Base-by-base conservation (phyloP, 2,888 invertebrate genomes). In the Eremobia ochroleuca region DNA sequence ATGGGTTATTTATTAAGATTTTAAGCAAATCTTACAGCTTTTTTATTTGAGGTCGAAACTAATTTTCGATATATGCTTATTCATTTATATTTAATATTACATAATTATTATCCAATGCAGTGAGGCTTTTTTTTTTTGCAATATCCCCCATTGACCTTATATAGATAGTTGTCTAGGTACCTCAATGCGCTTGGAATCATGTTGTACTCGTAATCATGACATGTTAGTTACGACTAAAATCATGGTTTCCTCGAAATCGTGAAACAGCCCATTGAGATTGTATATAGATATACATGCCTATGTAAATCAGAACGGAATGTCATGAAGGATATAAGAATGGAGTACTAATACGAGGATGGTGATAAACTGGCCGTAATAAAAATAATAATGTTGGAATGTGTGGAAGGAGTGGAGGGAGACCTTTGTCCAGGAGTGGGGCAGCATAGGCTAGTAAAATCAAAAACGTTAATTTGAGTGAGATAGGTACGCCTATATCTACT, bases 201-300 rank as follows among this genome's bases (percentile, higher is more conserved):
- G 6, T 46, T 52, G 3, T 52, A 79, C 67, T 52, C 49, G 3
- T 52, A 79, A 70, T 52, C 49, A 67, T 52, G 25, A 37, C 55
- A 58, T 34, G 79, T 70, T 70, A 79, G 67, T 80, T 52, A 67
- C 67, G 25, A 34, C 34, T 73, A 46, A 73, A 82, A 85, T 80
- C 67, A 80, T 73, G 81, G 43, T 64, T 21, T 55, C 15, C 58
- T n/a, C 49, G 55, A 80, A 82, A 82, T 71, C 80, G 49, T 62
- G 73, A 52, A 70, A 73, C 58, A 52, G 61, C 62, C 34, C 40
- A 78, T 78, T 71, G 70, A 58, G 15, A 2, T 18, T 34, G 37
- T 34, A 61, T 25, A 18, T 25, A 65, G 34, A 31, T 18, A 31
- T 18, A 77, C 34, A 58, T 55, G 66, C 25, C 65, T 78, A 66